Percentiles rank a stretch among this genome's conserved stretches.
phyloP scores from a whole-genome alignment of 2,888 invertebrate genomes.

The Drosophila merina region DNA sequence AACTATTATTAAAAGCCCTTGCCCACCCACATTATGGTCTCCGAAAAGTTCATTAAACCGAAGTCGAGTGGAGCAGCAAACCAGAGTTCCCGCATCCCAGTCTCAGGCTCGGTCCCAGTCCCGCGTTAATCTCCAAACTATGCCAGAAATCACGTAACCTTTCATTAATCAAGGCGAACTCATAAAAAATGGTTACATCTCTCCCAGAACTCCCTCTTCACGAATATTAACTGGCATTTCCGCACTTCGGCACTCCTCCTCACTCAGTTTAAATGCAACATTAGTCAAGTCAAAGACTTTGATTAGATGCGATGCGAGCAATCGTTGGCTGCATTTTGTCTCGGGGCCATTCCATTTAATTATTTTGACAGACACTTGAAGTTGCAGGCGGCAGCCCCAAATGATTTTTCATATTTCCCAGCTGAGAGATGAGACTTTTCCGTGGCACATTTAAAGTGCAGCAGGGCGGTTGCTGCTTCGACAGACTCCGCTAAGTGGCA shows the following conservation, averaged over 20 bases:
- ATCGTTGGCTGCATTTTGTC: constrained; percentile 62
- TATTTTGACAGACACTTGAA: constrained; percentile 76
- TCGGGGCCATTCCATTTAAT: constrained; percentile 73
- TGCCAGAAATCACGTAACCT: constrained; percentile 74
- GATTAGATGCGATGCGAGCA: constrained; percentile 56
- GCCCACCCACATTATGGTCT: constrained; percentile 56
- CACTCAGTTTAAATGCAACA: constrained; percentile 61
- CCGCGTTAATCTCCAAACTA: constrained; percentile 67
- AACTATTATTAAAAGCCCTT: constrained; percentile 59
- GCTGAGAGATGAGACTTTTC: constrained; percentile 31
- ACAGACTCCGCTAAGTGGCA: constrained; percentile 42
- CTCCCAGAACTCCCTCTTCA: constrained; percentile 26
- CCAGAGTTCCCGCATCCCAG: constrained; percentile 56
- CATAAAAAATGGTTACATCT: constrained; percentile 52
- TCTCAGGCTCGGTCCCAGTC: background rate
- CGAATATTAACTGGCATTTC: constrained; percentile 70
- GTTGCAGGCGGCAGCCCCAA: constrained; percentile 41
- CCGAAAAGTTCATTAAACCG: constrained; percentile 44
- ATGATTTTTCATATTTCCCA: constrained; percentile 71
- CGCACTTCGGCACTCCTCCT: constrained; percentile 51
- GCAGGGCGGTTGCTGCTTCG: constrained; percentile 8
- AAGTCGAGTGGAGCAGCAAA: background rate
- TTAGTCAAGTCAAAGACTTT: constrained; percentile 68
- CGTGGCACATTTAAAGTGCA: constrained; percentile 45
- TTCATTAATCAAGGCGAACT: constrained; percentile 67